A percentile compares a stretch with the other conserved stretches of the same genome.
phyloP scores from a whole-genome alignment of 2,888 invertebrate genomes.

The Dynastes tityus region DNA sequence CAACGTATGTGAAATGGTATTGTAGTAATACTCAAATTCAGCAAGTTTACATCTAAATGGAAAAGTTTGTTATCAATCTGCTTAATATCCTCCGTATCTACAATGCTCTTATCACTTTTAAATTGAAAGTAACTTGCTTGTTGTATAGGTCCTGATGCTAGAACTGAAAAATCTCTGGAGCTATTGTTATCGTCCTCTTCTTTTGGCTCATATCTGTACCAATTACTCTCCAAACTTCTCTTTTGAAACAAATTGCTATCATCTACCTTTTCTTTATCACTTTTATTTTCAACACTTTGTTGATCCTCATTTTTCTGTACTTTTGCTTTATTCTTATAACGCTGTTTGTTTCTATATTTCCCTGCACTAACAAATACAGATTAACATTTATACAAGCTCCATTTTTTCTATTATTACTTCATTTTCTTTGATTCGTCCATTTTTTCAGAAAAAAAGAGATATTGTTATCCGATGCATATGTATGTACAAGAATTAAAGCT shows the following conservation, averaged over 20 bases:
- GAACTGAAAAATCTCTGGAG: constrained; percentile 55
- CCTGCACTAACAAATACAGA: constrained; percentile 41
- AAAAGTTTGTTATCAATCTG: constrained; percentile 53
- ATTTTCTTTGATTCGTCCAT: constrained; percentile 50
- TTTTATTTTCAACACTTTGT: not conserved
- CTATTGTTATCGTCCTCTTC: constrained; percentile 52
- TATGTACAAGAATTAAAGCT: not conserved
- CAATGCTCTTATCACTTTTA: constrained; percentile 57
- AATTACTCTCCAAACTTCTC: constrained; percentile 54
- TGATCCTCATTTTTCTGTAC: constrained; percentile 30
- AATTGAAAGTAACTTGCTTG: constrained; percentile 59
- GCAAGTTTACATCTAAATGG: constrained; percentile 54
- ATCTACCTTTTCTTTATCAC: constrained; percentile 45
- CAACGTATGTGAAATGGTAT: constrained; percentile 55
- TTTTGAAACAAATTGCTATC: constrained; percentile 42
- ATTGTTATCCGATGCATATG: not conserved
- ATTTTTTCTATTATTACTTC: constrained; percentile 23
- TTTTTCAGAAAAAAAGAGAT: not conserved
- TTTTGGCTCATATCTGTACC: constrained; percentile 56
- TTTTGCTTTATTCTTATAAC: constrained; percentile 48
- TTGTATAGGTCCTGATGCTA: constrained; percentile 58
- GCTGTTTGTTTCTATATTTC: constrained; percentile 51
- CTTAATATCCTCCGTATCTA: constrained; percentile 47
- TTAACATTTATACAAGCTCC: constrained; percentile 9
- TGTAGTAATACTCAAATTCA: constrained; percentile 53